Evolutionary conservation across 2,888 invertebrate species (phyloP).

Genomic region (Cheilosia pagana): DNA sequence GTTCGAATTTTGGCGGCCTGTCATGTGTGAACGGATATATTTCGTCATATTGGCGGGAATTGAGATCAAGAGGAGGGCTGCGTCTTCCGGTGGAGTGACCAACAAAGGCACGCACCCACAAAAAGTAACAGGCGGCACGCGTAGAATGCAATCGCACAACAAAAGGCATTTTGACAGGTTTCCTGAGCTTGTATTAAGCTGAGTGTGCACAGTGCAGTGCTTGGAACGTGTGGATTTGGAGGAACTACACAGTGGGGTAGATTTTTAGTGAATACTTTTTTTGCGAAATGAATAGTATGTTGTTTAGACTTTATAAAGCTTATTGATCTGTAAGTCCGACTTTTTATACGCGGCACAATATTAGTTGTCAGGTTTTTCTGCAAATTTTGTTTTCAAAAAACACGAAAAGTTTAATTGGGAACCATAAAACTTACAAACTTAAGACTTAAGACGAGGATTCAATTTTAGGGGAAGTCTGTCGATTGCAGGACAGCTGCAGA

Average conservation of each 20-base stretch:
- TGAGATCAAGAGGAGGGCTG: conserved; percentile 14
- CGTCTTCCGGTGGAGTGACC: conserved; percentile 25
- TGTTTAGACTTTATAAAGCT: too few relatives aligned
- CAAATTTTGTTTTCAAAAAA: too few relatives aligned
- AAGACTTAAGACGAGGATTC: too few relatives aligned
- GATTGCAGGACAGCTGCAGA: too few relatives aligned
- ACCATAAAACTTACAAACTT: too few relatives aligned
- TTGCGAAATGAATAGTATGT: too few relatives aligned
- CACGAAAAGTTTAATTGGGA: too few relatives aligned
- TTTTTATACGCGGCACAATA: too few relatives aligned
- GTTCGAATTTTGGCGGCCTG: conserved; percentile 40
- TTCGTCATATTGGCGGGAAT: conserved; percentile 15
- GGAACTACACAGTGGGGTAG: conserved; percentile 9
- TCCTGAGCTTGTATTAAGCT: not conserved
- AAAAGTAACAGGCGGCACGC: not conserved
- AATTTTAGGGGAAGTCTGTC: too few relatives aligned
- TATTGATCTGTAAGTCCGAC: too few relatives aligned
- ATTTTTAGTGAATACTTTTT: too few relatives aligned
- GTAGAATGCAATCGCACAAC: conserved; percentile 10
- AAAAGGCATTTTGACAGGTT: conserved; percentile 22
- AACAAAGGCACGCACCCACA: not conserved
- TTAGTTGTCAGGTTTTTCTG: too few relatives aligned
- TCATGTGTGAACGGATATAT: conserved; percentile 40
- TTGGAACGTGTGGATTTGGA: not conserved
- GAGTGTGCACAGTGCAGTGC: conserved; percentile 11